Base-by-base conservation (phyloP, 2,797 vertebrate genomes). In the Bryconaethiops microstoma region DNA sequence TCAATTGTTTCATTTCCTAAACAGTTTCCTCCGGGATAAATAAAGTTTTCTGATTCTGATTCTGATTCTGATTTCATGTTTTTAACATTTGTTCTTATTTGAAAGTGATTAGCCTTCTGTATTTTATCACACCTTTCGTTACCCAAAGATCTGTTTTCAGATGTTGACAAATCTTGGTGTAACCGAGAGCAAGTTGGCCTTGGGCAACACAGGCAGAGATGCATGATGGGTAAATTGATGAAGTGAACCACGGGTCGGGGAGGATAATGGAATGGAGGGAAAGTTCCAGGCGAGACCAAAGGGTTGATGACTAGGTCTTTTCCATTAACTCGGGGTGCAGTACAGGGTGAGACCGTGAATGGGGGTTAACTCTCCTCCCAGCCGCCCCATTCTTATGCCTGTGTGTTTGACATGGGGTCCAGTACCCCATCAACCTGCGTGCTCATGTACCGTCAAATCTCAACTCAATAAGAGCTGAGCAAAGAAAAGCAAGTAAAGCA, bases 301-400 rank as follows among this genome's bases (percentile, higher is more conserved):
- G 83, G 90, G 82, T 83, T 72, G 85, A 88, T 84, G 88, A 91
- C 88, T 88, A 87, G 92, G 92, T 92, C 89, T 90, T 93, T 94
- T 92, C 92, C 92, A 94, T 94, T 94, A 94, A 93, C 92, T 92
- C 65, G 25, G 78, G 86, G 83, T 88, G 83, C 82, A 69, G 73
- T 84, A 81, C 21, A 74, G 82, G 87, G 88, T 76, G 68, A 85
- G 80, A 63, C 19, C 84, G 71, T 74, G 86, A 88, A 83, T 86
- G 59, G 60, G 78, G 90, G 85, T 84, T 86, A 86, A 86, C 75
- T 60, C 39, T 74, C 55, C 72, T 83, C 73, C 75, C 64, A 57
- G 77, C 74, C 83, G 81, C 83, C 83, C 88, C 84, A 84, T 90
- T 88, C 80, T 82, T 73, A 17, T 76, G 74, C 81, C 84, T 74